phyloP scores from a whole-genome alignment of 2,113 vertebrate species.

The Potamarius usumacintae region DNA sequence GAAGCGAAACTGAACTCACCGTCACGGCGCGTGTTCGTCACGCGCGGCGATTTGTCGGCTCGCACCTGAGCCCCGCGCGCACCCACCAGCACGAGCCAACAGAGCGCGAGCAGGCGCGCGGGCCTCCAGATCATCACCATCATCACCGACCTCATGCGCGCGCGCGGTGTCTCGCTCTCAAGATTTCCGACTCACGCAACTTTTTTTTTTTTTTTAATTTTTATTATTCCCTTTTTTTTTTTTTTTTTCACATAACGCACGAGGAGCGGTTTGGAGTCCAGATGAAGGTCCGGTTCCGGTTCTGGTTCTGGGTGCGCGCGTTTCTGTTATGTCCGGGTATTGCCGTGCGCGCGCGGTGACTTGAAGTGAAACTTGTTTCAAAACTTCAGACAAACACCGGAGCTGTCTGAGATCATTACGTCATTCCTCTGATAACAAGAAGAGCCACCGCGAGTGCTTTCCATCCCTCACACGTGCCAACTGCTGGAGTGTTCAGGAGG shows the following conservation, averaged over 20 bases:
- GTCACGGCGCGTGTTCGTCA: constrained; percentile 24
- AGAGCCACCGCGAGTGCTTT: background rate
- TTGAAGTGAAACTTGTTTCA: background rate
- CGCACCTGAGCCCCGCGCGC: constrained; percentile 37
- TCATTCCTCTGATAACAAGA: background rate
- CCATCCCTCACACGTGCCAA: background rate
- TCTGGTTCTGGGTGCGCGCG: background rate
- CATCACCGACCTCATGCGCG: constrained; percentile 17
- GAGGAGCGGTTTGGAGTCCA: background rate
- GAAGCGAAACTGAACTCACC: constrained; percentile 32
- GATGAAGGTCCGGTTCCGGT: background rate
- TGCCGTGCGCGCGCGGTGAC: background rate
- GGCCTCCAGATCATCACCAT: background rate
- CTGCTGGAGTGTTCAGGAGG: background rate
- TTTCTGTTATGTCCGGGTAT: background rate
- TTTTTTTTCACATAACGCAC: background rate
- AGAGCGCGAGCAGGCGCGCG: constrained; percentile 44
- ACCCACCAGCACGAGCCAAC: background rate
- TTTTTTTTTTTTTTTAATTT: background rate
- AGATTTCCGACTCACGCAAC: background rate
- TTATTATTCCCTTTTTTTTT: background rate
- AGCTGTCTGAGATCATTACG: background rate
- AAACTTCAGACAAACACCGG: background rate
- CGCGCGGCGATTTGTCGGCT: constrained; percentile 30
- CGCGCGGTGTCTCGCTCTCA: background rate